Conservation (phyloP, 1,140 invertebrate species). For the Eupeodes corollae region DNA sequence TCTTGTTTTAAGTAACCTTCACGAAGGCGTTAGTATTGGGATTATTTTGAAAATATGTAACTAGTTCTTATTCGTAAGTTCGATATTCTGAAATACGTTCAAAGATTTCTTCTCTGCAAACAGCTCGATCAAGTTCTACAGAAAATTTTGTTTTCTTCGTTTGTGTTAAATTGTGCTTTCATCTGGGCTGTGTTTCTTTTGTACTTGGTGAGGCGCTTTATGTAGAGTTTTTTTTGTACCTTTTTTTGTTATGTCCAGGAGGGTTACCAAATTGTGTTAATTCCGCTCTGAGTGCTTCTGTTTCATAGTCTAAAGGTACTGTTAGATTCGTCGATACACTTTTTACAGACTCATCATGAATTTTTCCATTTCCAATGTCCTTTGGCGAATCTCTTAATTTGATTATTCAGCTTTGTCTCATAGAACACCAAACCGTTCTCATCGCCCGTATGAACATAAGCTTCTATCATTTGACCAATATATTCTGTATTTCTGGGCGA, state of each 20-base stretch:
- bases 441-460: slow-evolving; percentile 62
- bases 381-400: not conserved
- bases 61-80: slow-evolving; percentile 48
- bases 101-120: slow-evolving; percentile 44
- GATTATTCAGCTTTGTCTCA: slow-evolving; percentile 45
- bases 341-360: slow-evolving; percentile 17
- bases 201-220: slow-evolving; percentile 54
- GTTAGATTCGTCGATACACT: slow-evolving; percentile 36
- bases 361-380: not conserved
- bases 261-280: slow-evolving; percentile 52
- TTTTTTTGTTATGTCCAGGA: slow-evolving; percentile 62
- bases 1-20: slow-evolving; percentile 69
- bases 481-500: slow-evolving; percentile 14
- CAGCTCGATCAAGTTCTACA: slow-evolving; percentile 48
- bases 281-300: slow-evolving; percentile 51
- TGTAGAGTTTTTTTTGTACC: slow-evolving; percentile 63
- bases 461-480: slow-evolving; percentile 45
- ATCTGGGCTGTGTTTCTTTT: slow-evolving; percentile 36
- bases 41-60: slow-evolving; percentile 47
- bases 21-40: slow-evolving; percentile 49
- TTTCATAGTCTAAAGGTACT: slow-evolving; percentile 47
- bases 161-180: slow-evolving; percentile 20
- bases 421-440: slow-evolving; percentile 58
- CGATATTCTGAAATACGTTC: slow-evolving; percentile 42
- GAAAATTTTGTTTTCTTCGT: slow-evolving; percentile 41